Evolutionary conservation across 1,140 invertebrate species (phyloP).

Genomic region (Hypothenemus hampei): DNA sequence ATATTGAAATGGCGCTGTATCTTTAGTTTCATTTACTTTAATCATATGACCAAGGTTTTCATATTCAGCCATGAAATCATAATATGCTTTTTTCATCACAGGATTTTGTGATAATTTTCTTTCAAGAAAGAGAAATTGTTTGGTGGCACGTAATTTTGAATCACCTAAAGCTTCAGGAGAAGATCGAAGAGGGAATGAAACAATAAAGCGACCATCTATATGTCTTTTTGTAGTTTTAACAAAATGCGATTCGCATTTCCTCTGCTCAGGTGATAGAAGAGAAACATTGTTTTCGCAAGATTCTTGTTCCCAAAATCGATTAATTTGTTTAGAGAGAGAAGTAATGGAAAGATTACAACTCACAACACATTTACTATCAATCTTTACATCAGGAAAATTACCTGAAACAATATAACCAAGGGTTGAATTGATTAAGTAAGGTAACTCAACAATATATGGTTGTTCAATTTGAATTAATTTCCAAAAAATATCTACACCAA

Average conservation of each 20-base stretch:
- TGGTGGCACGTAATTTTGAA: conserved; percentile 4
- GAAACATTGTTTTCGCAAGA: no score
- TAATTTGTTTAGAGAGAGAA: background rate
- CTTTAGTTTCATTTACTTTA: background rate
- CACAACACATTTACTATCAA: no score
- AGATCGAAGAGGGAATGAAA: conserved; percentile 17
- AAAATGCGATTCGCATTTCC: conserved; percentile 21
- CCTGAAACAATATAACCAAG: conserved; percentile 15
- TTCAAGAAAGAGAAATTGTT: conserved; percentile 19
- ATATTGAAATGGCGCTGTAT: conserved; percentile 1
- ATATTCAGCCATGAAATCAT: conserved; percentile 20
- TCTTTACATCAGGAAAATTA: no score
- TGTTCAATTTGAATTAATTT: conserved; percentile 23
- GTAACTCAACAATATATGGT: conserved; percentile 10
- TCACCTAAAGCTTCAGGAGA: conserved; percentile 11
- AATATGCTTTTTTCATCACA: conserved; percentile 8
- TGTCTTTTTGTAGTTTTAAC: background rate
- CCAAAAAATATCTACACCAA: conserved; percentile 25
- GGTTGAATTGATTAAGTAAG: conserved; percentile 15
- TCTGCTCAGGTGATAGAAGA: background rate
- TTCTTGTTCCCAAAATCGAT: conserved; percentile 21
- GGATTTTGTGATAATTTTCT: conserved; percentile 17
- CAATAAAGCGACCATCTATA: conserved; percentile 11
- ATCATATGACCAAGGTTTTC: conserved; percentile 40
- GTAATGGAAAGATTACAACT: background rate